A percentile compares a stretch with the other conserved stretches of the same genome.
Conservation (phyloP, 1,140 invertebrate species). For the Bombus breviceps region DNA sequence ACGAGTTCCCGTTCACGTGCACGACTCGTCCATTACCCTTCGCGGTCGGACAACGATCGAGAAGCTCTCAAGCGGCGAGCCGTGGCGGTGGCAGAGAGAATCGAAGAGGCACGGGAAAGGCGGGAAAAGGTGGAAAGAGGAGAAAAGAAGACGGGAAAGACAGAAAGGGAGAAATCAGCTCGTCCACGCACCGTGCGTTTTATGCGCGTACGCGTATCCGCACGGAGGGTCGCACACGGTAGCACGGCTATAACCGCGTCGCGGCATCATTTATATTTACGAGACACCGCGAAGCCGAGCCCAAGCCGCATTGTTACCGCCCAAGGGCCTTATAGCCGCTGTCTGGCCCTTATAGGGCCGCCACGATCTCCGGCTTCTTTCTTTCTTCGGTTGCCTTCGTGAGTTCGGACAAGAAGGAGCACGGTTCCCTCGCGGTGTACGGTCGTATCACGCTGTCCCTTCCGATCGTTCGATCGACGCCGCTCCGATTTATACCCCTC, state of each 20-base stretch:
- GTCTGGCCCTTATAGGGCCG: conserved; percentile 78
- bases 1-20: neutral
- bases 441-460: neutral
- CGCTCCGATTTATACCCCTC: conserved; percentile 3
- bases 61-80: too few relatives aligned
- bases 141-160: too few relatives aligned
- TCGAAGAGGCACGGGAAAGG: too few relatives aligned
- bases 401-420: conserved; percentile 6
- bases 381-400: neutral
- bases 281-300: conserved; percentile 76
- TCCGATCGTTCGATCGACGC: conserved; percentile 20
- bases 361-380: conserved; percentile 57
- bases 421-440: neutral
- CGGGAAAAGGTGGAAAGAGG: too few relatives aligned
- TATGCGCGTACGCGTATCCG: conserved; percentile 63
- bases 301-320: conserved; percentile 79
- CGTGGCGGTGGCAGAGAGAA: too few relatives aligned
- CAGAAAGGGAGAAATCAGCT: conserved; percentile 57
- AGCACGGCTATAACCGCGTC: conserved; percentile 78
- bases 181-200: conserved; percentile 66
- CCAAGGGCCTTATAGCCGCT: conserved; percentile 74
- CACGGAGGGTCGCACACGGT: conserved; percentile 63
- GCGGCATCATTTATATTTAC: conserved; percentile 82
- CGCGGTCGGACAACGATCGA: too few relatives aligned
- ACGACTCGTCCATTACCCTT: too few relatives aligned